Evolutionary conservation across 1,140 invertebrate genomes (phyloP).

Genomic region (Drosophila takahashii): DNA sequence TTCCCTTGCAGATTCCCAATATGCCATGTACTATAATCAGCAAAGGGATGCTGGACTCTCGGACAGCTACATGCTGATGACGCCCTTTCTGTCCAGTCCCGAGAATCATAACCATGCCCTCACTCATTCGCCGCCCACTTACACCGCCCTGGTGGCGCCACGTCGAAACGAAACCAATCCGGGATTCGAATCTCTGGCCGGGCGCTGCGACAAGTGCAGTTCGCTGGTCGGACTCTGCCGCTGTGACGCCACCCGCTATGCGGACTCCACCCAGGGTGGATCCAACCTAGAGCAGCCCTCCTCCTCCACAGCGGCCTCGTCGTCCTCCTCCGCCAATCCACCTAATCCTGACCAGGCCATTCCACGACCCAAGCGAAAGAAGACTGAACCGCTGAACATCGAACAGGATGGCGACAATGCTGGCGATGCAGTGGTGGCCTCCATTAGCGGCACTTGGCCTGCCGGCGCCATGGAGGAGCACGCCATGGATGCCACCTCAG

Average conservation of each 20-base stretch:
- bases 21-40: conserved; percentile 39
- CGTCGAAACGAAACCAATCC: conserved; percentile 35
- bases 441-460: conserved; percentile 49
- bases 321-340: conserved; percentile 22
- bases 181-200: background rate
- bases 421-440: conserved; percentile 18
- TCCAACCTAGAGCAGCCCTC: conserved; percentile 49
- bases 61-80: conserved; percentile 58
- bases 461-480: conserved; percentile 68
- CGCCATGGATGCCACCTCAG: conserved; percentile 52
- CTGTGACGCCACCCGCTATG: conserved; percentile 25
- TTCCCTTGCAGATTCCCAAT: conserved; percentile 35
- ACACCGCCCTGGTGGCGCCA: conserved; percentile 34
- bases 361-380: conserved; percentile 56
- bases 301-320: conserved; percentile 49
- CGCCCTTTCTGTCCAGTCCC: conserved; percentile 32
- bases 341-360: conserved; percentile 31
- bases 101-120: conserved; percentile 22
- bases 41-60: conserved; percentile 26
- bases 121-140: conserved; percentile 13
- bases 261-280: conserved; percentile 56
- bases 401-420: conserved; percentile 19
- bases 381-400: conserved; percentile 61
- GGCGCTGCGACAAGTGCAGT: conserved; percentile 55
- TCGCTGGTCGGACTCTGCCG: conserved; percentile 34